Evolutionary conservation across 2,888 invertebrate species (phyloP), one percentile per base, ranked within the genome.

Genomic region (Noctuana brunneofusca): DNA sequence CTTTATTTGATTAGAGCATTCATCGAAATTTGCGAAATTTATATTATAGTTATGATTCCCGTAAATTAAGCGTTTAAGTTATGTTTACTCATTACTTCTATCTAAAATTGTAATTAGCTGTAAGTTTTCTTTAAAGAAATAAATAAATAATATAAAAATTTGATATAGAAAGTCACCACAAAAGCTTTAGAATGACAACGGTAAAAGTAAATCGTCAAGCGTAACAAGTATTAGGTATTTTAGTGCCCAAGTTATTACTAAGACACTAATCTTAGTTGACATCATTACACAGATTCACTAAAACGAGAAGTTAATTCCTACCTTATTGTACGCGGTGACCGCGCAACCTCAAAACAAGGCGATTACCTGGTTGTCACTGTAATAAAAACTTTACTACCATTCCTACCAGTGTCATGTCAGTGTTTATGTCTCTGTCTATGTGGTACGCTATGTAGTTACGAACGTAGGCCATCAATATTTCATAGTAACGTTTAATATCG

Each of bases 381-480:
- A 55, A 55, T 55, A 55, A 55, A 55, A 55, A 55, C 55, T 55
- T 55, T 55, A 55, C 43, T 55, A 22, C 43, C 32, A 5, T 59
- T 43, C 24, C 49, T 58, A 49, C 48, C 27, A 43, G 55, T 55
- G 24, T 41, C 43, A 55, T 16, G 43, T 41, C 41, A 55, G 38
- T 66, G 71, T 71, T 70, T 73, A 73, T 72, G 69, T 68, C 71
- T 71, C 66, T 38, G 16, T 68, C 46, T 53, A 60, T 75, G 68
- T 70, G 72, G 65, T 69, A 67, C 68, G 73, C 74, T 38, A 16
- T 67, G 71, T 72, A 71, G 50, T 14, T 16, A 50, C 50, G 12
- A 78, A 76, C 74, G 73, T 68, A 70, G 74, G 68, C 73, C 82
- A 86, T 87, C 85, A 85, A 89, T 89, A 89, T 89, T 88, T 88